Percentiles rank a stretch among this genome's conserved stretches.
These are phyloP conservation scores for Paguma larvata DNA, from an alignment of 2,797 vertebrate species.

Conservation along the genomic window DNA sequence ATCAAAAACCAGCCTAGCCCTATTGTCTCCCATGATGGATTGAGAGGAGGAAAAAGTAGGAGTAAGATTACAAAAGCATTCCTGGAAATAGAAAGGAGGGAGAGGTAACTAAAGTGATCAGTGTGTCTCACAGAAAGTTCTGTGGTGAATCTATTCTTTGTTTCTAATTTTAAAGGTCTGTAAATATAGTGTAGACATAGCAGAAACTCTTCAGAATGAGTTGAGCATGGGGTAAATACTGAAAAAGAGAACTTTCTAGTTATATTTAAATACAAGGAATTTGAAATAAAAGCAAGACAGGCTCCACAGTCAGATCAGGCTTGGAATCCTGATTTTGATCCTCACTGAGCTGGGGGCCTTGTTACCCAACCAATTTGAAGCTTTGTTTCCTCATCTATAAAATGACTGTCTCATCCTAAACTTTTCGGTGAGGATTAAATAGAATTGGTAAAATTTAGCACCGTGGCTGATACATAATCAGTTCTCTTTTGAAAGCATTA, in stretches of 20 bases:
- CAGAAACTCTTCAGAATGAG: not conserved
- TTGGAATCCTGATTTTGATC: not conserved
- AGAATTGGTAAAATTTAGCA: conserved; percentile 20
- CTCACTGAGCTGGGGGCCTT: not conserved
- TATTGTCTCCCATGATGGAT: not conserved
- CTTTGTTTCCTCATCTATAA: conserved; percentile 31
- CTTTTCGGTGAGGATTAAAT: not conserved
- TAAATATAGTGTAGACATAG: not conserved
- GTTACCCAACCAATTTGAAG: not conserved
- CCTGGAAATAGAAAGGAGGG: not conserved
- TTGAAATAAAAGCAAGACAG: not conserved
- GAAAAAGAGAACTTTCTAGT: not conserved
- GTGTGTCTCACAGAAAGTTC: not conserved
- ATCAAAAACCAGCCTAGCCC: not conserved
- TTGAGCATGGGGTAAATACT: not conserved
- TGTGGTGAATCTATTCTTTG: not conserved
- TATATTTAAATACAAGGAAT: not conserved
- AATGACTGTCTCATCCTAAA: not conserved
- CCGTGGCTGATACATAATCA: not conserved
- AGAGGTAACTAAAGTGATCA: not conserved
- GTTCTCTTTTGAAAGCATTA: not conserved
- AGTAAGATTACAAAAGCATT: not conserved
- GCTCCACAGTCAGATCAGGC: not conserved
- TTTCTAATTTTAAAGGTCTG: not conserved
- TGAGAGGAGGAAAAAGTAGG: not conserved